Percentiles rank a stretch among this genome's conserved stretches.
These are phyloP conservation scores for Synanthedon formicaeformis DNA, from an alignment of 2,888 invertebrate species.

Conservation along the genomic window DNA sequence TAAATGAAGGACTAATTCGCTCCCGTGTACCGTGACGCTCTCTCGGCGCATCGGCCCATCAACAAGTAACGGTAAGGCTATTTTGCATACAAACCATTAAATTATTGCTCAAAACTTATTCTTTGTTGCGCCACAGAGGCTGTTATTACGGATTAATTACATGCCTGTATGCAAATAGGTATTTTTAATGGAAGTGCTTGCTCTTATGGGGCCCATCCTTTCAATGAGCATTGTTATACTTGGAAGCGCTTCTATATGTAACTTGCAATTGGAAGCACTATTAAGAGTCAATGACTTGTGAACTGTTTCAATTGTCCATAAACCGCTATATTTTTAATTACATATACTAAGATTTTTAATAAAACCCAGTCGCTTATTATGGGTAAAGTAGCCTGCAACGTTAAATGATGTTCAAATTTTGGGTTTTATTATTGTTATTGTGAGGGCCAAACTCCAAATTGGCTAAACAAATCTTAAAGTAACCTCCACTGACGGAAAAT, in stretches of 20 bases:
- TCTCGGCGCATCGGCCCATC: slow-evolving; percentile 60
- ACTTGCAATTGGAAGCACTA: background rate
- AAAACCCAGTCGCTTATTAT: no score
- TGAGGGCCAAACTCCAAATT: no score
- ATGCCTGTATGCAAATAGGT: slow-evolving; percentile 65
- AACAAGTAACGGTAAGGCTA: slow-evolving; percentile 65
- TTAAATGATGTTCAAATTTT: no score
- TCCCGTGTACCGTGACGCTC: slow-evolving; percentile 62
- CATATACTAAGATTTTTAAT: background rate
- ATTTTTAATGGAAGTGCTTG: slow-evolving; percentile 58
- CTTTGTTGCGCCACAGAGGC: slow-evolving; percentile 65
- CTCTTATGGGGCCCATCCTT: slow-evolving; percentile 40
- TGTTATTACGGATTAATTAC: slow-evolving; percentile 67
- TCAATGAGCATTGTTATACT: slow-evolving; percentile 40
- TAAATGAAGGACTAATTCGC: slow-evolving; percentile 66
- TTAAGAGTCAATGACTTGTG: slow-evolving; percentile 23
- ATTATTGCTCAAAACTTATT: slow-evolving; percentile 70
- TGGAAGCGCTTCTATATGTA: background rate
- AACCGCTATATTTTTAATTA: background rate
- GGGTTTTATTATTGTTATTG: no score
- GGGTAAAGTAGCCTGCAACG: no score
- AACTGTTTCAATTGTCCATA: slow-evolving; percentile 7
- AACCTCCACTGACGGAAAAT: no score
- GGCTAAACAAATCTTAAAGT: no score
- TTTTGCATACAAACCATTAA: slow-evolving; percentile 71